These are phyloP conservation scores for Buphagus erythrorhynchus DNA, from an alignment of 2,797 vertebrate species.

Conservation along the genomic window DNA sequence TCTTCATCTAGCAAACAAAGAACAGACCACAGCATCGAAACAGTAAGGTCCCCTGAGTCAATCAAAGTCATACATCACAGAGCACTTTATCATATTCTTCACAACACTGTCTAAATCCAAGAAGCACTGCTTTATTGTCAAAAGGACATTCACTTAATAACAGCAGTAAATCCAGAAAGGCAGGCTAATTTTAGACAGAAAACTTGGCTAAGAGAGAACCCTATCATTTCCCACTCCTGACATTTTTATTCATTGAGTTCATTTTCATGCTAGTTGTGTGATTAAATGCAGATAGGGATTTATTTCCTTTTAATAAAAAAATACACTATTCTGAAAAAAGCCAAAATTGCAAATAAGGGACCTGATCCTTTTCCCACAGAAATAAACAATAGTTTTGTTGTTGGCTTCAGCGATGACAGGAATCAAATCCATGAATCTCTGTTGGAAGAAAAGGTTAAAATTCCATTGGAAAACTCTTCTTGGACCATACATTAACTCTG, in stretches of 20 bases:
- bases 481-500: constrained; percentile 65
- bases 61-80: constrained; percentile 72
- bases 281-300: constrained; percentile 79
- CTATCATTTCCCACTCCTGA: constrained; percentile 76
- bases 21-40: constrained; percentile 68
- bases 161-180: constrained; percentile 75
- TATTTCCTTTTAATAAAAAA: constrained; percentile 77
- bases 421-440: constrained; percentile 27
- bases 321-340: constrained; percentile 55
- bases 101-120: constrained; percentile 64
- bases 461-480: constrained; percentile 50
- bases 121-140: constrained; percentile 70
- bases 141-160: constrained; percentile 74
- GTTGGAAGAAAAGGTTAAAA: constrained; percentile 70
- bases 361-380: constrained; percentile 69
- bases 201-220: constrained; percentile 66
- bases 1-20: constrained; percentile 73
- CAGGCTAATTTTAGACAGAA: constrained; percentile 76
- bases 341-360: constrained; percentile 69
- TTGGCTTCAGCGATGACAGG: constrained; percentile 50
- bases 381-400: constrained; percentile 71
- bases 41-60: constrained; percentile 65
- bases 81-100: constrained; percentile 68
- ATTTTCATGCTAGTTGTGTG: constrained; percentile 75
- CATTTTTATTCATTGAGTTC: constrained; percentile 79